These are phyloP conservation scores for Cephus nigrinus DNA, from an alignment of 2,888 invertebrate genomes.

Conservation along the genomic window DNA sequence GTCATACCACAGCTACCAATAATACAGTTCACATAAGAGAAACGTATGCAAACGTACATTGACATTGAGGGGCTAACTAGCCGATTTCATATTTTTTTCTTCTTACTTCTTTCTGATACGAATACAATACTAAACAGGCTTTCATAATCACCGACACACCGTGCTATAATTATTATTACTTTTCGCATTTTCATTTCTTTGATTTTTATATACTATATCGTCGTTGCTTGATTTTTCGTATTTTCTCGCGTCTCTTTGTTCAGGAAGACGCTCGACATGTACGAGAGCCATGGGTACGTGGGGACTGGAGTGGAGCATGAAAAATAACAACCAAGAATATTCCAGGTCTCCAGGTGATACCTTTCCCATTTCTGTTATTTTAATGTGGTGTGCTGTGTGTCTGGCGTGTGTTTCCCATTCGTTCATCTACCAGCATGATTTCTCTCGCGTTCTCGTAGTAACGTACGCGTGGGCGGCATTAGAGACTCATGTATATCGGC, in stretches of 20 bases:
- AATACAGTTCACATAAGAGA: slow-evolving; percentile 53
- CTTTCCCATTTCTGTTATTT: not conserved
- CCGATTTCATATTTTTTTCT: slow-evolving; percentile 30
- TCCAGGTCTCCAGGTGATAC: not conserved
- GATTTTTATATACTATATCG: slow-evolving; percentile 5
- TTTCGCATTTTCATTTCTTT: slow-evolving; percentile 18
- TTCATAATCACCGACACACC: slow-evolving; percentile 34
- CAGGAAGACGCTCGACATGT: slow-evolving; percentile 14
- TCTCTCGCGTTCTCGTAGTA: not conserved
- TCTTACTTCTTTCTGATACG: slow-evolving; percentile 33
- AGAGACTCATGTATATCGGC: not conserved
- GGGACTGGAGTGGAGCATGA: not conserved
- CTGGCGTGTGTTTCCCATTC: not conserved
- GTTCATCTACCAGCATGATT: not conserved
- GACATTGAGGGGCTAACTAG: slow-evolving; percentile 53
- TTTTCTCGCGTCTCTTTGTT: slow-evolving; percentile 19
- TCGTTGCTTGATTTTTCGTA: slow-evolving; percentile 19
- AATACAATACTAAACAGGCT: slow-evolving; percentile 44
- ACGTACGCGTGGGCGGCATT: not conserved
- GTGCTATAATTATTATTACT: slow-evolving; percentile 21
- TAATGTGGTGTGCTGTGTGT: not conserved
- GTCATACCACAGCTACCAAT: slow-evolving; percentile 55
- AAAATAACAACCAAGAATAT: not conserved
- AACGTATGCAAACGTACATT: slow-evolving; percentile 57
- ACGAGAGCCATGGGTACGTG: not conserved